These are phyloP conservation scores for Okapia johnstoni DNA, from an alignment of 2,113 vertebrate species.

Conservation along the genomic window DNA sequence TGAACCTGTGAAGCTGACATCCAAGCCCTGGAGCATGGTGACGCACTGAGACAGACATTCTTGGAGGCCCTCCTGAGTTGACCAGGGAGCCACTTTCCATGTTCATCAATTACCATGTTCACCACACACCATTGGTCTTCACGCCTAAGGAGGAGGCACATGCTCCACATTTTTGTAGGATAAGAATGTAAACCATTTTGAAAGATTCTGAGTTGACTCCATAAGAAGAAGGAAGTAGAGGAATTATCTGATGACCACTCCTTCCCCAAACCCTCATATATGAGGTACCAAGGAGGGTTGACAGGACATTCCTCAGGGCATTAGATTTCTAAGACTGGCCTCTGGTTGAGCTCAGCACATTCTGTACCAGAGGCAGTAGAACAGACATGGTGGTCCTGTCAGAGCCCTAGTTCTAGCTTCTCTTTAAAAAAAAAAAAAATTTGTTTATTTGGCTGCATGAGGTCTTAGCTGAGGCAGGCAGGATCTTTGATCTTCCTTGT, in stretches of 20 bases:
- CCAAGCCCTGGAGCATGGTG: fast-evolving
- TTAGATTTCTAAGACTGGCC: not conserved
- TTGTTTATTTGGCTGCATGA: not conserved
- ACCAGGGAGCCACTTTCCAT: not conserved
- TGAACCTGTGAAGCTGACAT: not conserved
- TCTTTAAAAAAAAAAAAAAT: not conserved
- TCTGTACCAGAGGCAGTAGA: not conserved
- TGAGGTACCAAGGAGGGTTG: not conserved
- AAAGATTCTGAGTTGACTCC: not conserved
- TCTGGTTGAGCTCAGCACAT: not conserved
- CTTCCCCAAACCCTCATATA: not conserved
- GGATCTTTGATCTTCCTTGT: not conserved
- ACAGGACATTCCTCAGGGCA: not conserved
- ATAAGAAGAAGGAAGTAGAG: not conserved
- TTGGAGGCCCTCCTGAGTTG: fast-evolving
- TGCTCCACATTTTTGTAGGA: not conserved
- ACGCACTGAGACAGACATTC: fast-evolving
- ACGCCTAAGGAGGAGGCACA: not conserved
- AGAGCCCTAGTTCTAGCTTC: not conserved
- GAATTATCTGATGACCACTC: not conserved
- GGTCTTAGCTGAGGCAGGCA: not conserved
- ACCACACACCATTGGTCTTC: not conserved
- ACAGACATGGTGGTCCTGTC: not conserved
- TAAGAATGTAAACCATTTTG: not conserved
- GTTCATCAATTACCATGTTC: fast-evolving